A percentile compares a stretch with the other conserved stretches of the same genome.
phyloP scores from a whole-genome alignment of 92 coral and sea anemone species.

The Paramuricea clavata region DNA sequence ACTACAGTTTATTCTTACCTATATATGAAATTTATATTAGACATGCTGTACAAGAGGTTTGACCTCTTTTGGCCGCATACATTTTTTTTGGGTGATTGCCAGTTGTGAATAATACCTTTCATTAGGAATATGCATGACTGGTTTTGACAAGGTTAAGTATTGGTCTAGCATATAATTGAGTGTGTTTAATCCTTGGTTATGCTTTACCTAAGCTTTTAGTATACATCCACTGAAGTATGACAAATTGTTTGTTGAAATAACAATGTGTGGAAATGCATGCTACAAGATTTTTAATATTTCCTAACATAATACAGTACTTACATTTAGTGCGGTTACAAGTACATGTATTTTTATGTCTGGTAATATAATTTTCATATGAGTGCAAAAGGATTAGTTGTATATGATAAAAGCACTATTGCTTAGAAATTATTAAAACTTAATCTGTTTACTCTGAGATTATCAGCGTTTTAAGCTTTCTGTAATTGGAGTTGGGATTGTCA shows the following conservation, averaged over 20 bases:
- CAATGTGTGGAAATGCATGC: not conserved
- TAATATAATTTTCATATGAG: not conserved
- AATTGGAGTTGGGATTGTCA: not conserved
- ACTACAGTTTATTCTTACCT: not conserved
- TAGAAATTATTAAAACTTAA: not conserved
- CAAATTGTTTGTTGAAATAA: not conserved
- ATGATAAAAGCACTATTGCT: not conserved
- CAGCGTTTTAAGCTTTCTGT: not conserved
- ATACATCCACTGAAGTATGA: not conserved
- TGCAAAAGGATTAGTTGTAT: not conserved
- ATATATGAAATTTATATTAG: not conserved
- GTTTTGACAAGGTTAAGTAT: not conserved
- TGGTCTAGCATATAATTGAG: not conserved
- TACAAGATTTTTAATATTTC: too few species aligned
- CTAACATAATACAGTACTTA: not conserved
- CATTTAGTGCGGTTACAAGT: not conserved
- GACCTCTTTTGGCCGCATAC: not conserved
- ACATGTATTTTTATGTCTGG: not conserved
- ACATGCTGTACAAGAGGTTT: not conserved
- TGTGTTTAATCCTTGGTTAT: not conserved
- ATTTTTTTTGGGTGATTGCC: not conserved
- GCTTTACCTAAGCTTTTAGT: not conserved
- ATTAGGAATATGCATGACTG: conserved; percentile 2
- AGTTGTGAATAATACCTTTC: not conserved
- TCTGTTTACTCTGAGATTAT: not conserved